Conservation (phyloP, 2,888 invertebrate species). For the Drosophila acutilabella region DNA sequence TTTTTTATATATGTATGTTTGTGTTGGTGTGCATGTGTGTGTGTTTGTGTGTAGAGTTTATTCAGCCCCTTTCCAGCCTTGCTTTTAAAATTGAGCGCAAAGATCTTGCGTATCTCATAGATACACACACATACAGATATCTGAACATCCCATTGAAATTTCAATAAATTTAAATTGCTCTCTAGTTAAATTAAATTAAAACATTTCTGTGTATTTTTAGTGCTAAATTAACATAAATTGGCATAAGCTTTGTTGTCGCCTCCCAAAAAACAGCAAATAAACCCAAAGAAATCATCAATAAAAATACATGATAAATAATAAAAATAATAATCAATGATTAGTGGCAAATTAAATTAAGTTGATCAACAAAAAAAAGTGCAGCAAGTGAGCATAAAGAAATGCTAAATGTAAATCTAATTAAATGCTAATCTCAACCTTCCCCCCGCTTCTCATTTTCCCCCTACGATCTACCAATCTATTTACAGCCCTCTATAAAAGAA, state of each 20-base stretch:
- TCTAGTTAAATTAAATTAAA: slow-evolving; percentile 78
- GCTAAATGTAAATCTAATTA: slow-evolving; percentile 12
- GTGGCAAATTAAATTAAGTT: slow-evolving; percentile 14
- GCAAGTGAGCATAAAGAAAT: slow-evolving; percentile 8
- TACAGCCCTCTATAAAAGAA: slow-evolving; percentile 43
- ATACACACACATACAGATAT: slow-evolving; percentile 34
- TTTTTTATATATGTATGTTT: slow-evolving; percentile 20
- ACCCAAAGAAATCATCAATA: slow-evolving; percentile 18
- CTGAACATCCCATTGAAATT: slow-evolving; percentile 61
- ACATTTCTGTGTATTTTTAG: slow-evolving; percentile 73
- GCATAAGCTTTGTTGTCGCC: slow-evolving; percentile 61
- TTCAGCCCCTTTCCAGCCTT: slow-evolving; percentile 48
- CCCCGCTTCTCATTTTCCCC: neutral
- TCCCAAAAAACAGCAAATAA: slow-evolving; percentile 15
- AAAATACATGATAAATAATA: neutral
- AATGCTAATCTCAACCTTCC: slow-evolving; percentile 16
- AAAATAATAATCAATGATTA: slow-evolving; percentile 8
- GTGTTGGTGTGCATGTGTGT: neutral
- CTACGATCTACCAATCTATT: slow-evolving; percentile 43
- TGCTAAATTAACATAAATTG: slow-evolving; percentile 78
- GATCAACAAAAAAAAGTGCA: slow-evolving; percentile 9
- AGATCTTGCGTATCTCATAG: slow-evolving; percentile 63
- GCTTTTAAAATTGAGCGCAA: slow-evolving; percentile 62
- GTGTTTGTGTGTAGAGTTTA: slow-evolving; percentile 7
- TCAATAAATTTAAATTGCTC: slow-evolving; percentile 79